These are phyloP conservation scores for Lithophane semibrunnea DNA, from an alignment of 2,888 invertebrate genomes.

Conservation along the genomic window DNA sequence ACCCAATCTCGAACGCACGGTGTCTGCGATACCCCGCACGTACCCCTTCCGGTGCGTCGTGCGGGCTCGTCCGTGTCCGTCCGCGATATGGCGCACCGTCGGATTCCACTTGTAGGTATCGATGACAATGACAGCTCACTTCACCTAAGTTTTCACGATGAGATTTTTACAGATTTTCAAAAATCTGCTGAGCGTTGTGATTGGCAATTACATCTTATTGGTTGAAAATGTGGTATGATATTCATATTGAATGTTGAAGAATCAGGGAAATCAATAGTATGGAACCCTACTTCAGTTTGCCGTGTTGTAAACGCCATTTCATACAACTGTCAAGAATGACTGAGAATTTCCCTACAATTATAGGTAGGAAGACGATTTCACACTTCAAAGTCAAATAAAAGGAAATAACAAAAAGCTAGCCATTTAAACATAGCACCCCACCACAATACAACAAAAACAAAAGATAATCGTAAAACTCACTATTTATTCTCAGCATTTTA, in stretches of 20 bases:
- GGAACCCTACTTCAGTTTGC: not conserved
- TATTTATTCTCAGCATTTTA: constrained; percentile 20
- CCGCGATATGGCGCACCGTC: too few species aligned
- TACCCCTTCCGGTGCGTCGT: too few species aligned
- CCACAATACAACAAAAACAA: not conserved
- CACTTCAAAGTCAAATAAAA: constrained; percentile 1
- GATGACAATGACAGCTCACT: too few species aligned
- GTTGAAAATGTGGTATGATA: too few species aligned
- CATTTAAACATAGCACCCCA: not conserved
- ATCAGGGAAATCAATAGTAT: not conserved
- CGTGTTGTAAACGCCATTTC: not conserved
- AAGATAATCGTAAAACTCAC: constrained; percentile 30
- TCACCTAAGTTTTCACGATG: too few species aligned
- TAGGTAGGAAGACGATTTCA: not conserved
- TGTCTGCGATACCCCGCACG: too few species aligned
- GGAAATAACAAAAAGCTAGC: not conserved
- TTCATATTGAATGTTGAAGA: not conserved
- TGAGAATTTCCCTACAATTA: not conserved
- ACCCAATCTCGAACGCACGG: too few species aligned
- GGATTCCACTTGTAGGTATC: too few species aligned
- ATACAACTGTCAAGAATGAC: not conserved
- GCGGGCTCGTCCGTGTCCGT: too few species aligned
- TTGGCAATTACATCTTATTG: not conserved
- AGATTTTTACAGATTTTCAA: too few species aligned
- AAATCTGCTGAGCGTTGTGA: not conserved